Evolutionary conservation across 2,797 vertebrate species (phyloP).

Genomic region (Oreochromis grahami): DNA sequence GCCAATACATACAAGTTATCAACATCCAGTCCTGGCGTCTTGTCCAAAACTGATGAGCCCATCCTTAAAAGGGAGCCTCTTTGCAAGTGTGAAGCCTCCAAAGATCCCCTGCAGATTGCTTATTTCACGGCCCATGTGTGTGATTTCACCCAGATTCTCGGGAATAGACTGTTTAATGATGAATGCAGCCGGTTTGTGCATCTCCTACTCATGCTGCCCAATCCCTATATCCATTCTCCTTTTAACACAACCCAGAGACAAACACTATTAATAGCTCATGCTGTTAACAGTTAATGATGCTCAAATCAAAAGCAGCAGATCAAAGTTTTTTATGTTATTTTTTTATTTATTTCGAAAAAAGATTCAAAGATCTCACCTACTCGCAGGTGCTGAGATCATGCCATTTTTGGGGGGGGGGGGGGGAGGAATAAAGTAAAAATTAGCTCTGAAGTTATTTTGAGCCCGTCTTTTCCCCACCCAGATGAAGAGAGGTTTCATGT

Average conservation of each 20-base stretch:
- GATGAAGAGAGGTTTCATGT: not conserved
- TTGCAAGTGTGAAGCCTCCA: not conserved
- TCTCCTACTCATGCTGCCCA: not conserved
- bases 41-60: constrained; percentile 16
- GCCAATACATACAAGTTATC: not conserved
- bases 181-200: constrained; percentile 20
- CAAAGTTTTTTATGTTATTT: not conserved
- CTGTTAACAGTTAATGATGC: not conserved
- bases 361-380: not conserved
- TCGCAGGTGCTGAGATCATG: not conserved
- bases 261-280: constrained; percentile 24
- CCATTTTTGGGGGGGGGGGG: not conserved
- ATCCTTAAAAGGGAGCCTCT: not conserved
- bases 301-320: constrained; percentile 15
- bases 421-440: not conserved
- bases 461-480: not conserved
- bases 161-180: constrained; percentile 17
- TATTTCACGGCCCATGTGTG: constrained; percentile 47
- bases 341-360: not conserved
- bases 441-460: constrained; percentile 18
- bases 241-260: constrained; percentile 2
- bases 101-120: constrained; percentile 38
- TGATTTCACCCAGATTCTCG: constrained; percentile 16
- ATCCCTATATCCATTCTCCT: not conserved
- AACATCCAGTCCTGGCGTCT: not conserved